Base-by-base conservation (phyloP, 2,888 invertebrate species). In the Drosophila paramelanica region DNA sequence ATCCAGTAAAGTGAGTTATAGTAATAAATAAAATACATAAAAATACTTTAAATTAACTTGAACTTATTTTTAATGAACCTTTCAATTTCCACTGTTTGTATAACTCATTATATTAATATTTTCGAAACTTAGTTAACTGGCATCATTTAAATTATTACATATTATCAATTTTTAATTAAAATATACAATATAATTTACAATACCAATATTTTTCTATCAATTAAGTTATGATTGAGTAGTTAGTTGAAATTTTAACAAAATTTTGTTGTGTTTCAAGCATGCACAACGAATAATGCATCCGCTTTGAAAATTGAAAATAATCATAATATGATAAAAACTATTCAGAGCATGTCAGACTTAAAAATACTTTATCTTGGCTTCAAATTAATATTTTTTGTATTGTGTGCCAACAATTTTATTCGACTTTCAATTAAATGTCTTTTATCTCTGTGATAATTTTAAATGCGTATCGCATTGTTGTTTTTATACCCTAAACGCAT, bases 401-500 rank as follows among this genome's bases (percentile, higher is more conserved):
- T 38, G 10, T 49, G 50, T 36, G 33, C 10, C n/a, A 17, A 52
- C 38, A 49, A 47, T 61, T 55, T n/a, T 20, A 11, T 56, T 51
- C 14, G 41, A 38, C 43, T 51, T 59, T 25, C 36, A 50, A 61
- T 69, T 70, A 46, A 51, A 49, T 59, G 33, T 33, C 17, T 25
- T 0, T 13, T 36, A 50, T 45, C 5, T 36, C 55, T 36, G 36
- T 38, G 55, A 45, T 55, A 55, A 45, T 55, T 55, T 45, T 11
- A 17, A 45, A 45, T 13, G 36, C 14, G 36, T 31, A 14, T 41
- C 38, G 25, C 11, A 25, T 11, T 14, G 27, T 8, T 43, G 38
- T 36, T 8, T 14, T 52, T 41, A 23, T 23, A 23, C 23, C 23
- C 23, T 23, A 4, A 23, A 23, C 23, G 4, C 23, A 23, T 23